Base-by-base conservation (phyloP, 1,140 invertebrate species). In the Sycophaga agraensis region DNA sequence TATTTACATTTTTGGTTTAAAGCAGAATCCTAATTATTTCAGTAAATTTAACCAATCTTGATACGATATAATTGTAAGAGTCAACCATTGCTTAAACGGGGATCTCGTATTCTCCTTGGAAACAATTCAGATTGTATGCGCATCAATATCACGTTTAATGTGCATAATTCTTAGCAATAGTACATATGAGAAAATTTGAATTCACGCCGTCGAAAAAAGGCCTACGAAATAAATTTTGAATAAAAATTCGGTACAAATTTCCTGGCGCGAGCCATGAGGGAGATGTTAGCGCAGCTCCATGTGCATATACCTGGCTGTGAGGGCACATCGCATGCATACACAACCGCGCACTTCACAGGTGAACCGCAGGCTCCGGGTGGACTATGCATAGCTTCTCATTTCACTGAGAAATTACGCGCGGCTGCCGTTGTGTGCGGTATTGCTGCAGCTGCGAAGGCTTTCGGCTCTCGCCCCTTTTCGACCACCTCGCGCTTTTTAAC, bases 371-470 rank as follows among this genome's bases (percentile, higher is more conserved):
- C 37, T 40, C 21, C n/a, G 14, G 19, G 4, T 14, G 39, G 37
- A 54, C 40, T 54, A 54, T 54, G 51, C 39, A 54, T 54, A 54
- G 37, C 22, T 31, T 54, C 39, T 54, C 24, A 42, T 54, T 54
- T 42, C 28, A 26, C 16, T 37, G 26, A 24, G 39, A 19, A 54
- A 54, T 42, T 54, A 54, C 51, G 39, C 42, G 24, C 31, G 37
- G 9, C 28, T 28, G 51, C 51, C 31, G n/a, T n/a, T n/a, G n/a
- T n/a, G n/a, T n/a, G n/a, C n/a, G 16, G 12, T 54, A 16, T 22
- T 16, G 34, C 34, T 34, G 14, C 31, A 39, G 54, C n/a, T 48
- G 21, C 55, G 28, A 11, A 16, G 3, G n/a, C 4, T 4, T 6
- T 16, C 42, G 12, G 5, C 11, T 11, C n/a, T 2, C 53, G n/a